Evolutionary conservation across 2,888 invertebrate genomes (phyloP).

Genomic region (Diaperis boleti): DNA sequence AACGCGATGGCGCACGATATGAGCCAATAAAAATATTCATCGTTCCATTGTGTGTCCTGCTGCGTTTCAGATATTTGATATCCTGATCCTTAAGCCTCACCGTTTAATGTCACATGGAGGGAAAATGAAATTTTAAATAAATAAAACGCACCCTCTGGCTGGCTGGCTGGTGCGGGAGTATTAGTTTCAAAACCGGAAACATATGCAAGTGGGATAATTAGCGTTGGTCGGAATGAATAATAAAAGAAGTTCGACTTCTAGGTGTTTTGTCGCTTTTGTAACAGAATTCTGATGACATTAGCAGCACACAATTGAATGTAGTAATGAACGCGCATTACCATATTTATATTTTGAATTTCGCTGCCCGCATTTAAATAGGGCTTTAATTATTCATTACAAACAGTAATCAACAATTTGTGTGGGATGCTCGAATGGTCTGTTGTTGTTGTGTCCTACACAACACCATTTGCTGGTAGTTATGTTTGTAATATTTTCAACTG

Average conservation of each 20-base stretch:
- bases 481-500: slow-evolving; percentile 19
- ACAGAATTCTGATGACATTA: slow-evolving; percentile 21
- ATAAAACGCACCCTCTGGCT: slow-evolving; percentile 10
- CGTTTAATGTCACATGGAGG: slow-evolving; percentile 21
- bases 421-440: slow-evolving; percentile 1
- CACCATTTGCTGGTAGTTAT: slow-evolving; percentile 6
- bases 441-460: slow-evolving; percentile 17
- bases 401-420: slow-evolving; percentile 30
- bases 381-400: slow-evolving; percentile 38
- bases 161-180: not conserved
- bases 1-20: slow-evolving; percentile 23
- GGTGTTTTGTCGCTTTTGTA: not conserved
- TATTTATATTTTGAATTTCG: slow-evolving; percentile 37
- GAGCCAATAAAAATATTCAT: slow-evolving; percentile 34
- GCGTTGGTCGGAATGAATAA: slow-evolving; percentile 3
- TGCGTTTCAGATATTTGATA: slow-evolving; percentile 26
- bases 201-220: slow-evolving; percentile 9
- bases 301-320: slow-evolving; percentile 29
- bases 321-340: slow-evolving; percentile 35
- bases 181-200: slow-evolving; percentile 12
- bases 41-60: slow-evolving; percentile 24
- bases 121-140: slow-evolving; percentile 31
- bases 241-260: slow-evolving; percentile 9
- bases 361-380: slow-evolving; percentile 33
- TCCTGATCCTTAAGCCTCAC: slow-evolving; percentile 13